Evolutionary conservation across 2,888 invertebrate genomes (phyloP), one percentile per base, ranked within the genome.

Genomic region (Platypus cylindrus): DNA sequence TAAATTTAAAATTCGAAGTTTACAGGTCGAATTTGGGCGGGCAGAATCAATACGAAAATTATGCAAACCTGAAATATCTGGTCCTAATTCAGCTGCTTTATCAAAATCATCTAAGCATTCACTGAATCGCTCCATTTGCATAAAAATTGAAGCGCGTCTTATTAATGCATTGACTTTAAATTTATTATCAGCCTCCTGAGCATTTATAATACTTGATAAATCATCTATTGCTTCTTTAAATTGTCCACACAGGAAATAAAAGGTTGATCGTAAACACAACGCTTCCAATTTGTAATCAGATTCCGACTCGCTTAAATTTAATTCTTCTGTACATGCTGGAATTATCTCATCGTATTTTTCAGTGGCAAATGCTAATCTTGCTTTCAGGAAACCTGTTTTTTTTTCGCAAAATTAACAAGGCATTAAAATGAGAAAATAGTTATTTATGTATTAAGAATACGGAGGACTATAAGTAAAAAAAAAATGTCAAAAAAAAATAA

Each of bases 131-230:
- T 82, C 83, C 33, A 78, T 64, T 56, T 91, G 89, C 60, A 91
- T 80, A 47, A 75, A 71, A 39, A 91, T 66, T 4, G 85, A 82
- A 8, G 89, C 91, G 41, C 89, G 70, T 61, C 91, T 91, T 36
- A 94, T 83, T 31, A 90, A 64, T 11, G 89, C 85, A 65, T 89
- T 91, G 0, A 83, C 78, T 55, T 75, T 76, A 2, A 83, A 66
- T 52, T 73, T 76, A 3, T 66, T 63, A 43, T 67, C 65, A 27
- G 73, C 66, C 48, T 72, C 68, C 47, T 72, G 66, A 54, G 73
- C 73, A 13, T 73, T 68, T 48, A 86, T 75, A 37, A 86, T 73
- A 30, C 63, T 68, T 44, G 72, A 73, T 36, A 87, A 71, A 58
- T 89, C 89, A 38, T 65, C 64, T 36, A 78, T 65, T 3, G 86